Evolutionary conservation across 2,113 vertebrate genomes (phyloP).

Genomic region (Cisticola juncidis): DNA sequence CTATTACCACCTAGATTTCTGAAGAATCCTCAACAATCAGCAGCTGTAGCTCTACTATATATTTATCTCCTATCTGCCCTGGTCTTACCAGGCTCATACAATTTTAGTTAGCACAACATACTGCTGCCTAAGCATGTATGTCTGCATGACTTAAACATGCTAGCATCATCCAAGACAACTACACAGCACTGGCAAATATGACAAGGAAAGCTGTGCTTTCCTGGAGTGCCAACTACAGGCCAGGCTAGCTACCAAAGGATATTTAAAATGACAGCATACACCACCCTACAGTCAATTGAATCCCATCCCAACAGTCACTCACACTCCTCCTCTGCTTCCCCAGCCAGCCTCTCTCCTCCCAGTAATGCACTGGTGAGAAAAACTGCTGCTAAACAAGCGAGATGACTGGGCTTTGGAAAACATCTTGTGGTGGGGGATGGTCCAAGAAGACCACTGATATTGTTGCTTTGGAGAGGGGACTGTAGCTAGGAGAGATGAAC

Average conservation of each 20-base stretch:
- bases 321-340: neutral
- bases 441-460: accelerated
- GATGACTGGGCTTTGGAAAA: neutral
- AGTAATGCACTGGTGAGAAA: neutral
- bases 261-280: neutral
- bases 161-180: accelerated
- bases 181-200: neutral
- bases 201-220: neutral
- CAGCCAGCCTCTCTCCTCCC: neutral
- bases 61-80: neutral
- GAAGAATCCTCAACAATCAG: neutral
- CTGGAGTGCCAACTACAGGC: neutral
- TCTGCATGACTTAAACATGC: accelerated
- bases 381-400: neutral
- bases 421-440: accelerated
- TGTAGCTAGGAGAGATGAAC: neutral
- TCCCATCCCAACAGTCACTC: neutral
- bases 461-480: neutral
- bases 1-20: neutral
- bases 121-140: neutral
- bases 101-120: neutral
- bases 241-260: neutral
- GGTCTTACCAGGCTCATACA: neutral
- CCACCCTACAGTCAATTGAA: neutral
- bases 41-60: neutral